Evolutionary conservation across 2,797 vertebrate genomes (phyloP).

Genomic region (Oreochromis mossambicus): DNA sequence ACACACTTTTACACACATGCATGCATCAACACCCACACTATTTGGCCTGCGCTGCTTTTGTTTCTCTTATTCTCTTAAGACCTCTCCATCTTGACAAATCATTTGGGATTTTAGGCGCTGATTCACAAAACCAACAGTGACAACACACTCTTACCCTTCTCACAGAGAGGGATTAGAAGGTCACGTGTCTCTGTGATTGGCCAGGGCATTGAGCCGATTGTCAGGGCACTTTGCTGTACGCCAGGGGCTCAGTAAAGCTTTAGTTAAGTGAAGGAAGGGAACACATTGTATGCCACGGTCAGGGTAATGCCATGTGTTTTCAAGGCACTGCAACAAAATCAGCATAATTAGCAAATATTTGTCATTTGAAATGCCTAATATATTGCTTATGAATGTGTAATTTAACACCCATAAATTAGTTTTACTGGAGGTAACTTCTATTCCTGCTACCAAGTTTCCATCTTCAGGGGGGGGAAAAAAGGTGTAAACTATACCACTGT

Average conservation of each 20-base stretch:
- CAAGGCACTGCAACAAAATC: background rate
- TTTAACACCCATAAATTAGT: background rate
- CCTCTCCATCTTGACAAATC: constrained; percentile 90
- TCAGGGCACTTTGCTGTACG: constrained; percentile 83
- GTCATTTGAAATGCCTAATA: constrained; percentile 4
- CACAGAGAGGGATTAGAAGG: constrained; percentile 92
- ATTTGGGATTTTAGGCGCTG: constrained; percentile 84
- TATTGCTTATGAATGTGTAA: background rate
- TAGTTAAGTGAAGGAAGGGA: constrained; percentile 75
- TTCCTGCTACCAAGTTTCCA: background rate
- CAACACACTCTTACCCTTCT: constrained; percentile 86
- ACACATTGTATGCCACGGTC: constrained; percentile 72
- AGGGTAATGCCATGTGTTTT: constrained; percentile 44
- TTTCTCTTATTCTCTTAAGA: constrained; percentile 76
- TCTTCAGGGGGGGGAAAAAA: background rate
- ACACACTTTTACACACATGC: constrained; percentile 9
- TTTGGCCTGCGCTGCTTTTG: constrained; percentile 68
- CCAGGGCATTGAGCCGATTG: constrained; percentile 91
- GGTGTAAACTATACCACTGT: constrained; percentile 30
- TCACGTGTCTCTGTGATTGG: constrained; percentile 91
- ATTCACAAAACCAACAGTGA: constrained; percentile 93
- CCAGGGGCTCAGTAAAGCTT: constrained; percentile 82
- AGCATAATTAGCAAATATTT: background rate
- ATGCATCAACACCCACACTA: constrained; percentile 57
- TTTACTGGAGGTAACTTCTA: background rate